A percentile compares a stretch with the other conserved stretches of the same genome.
Conservation (phyloP, 1,140 invertebrate species). For the Microplitis mediator region DNA sequence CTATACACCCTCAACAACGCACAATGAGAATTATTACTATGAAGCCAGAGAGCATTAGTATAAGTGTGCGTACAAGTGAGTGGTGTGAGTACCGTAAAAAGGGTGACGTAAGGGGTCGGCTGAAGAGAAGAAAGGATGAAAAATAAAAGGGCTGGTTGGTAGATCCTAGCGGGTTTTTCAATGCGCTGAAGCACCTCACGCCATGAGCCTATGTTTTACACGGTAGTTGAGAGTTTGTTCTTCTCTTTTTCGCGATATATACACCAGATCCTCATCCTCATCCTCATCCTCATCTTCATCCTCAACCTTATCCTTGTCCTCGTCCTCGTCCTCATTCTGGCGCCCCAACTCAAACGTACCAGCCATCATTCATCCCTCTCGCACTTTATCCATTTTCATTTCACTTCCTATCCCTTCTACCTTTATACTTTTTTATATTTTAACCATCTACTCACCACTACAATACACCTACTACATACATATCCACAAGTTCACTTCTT, state of each 20-base stretch:
- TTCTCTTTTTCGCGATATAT: slow-evolving; percentile 40
- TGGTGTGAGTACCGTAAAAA: neutral
- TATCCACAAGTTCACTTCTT: neutral
- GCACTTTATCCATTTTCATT: slow-evolving; percentile 15
- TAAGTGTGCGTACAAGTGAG: neutral
- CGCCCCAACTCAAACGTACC: slow-evolving; percentile 1
- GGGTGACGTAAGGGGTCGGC: slow-evolving; percentile 5
- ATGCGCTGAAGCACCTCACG: slow-evolving; percentile 39
- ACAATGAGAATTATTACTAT: slow-evolving; percentile 42
- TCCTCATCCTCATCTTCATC: no score
- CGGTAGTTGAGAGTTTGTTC: slow-evolving; percentile 47
- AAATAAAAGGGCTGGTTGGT: no score
- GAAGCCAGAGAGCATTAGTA: slow-evolving; percentile 15
- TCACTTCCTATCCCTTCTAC: slow-evolving; percentile 1
- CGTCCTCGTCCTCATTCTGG: slow-evolving; percentile 1
- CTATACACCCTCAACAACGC: slow-evolving; percentile 3
- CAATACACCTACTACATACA: neutral
- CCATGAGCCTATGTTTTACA: slow-evolving; percentile 51
- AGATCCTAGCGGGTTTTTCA: slow-evolving; percentile 37
- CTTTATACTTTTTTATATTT: slow-evolving; percentile 11
- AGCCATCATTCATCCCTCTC: slow-evolving; percentile 25
- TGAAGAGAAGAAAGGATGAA: slow-evolving; percentile 10
- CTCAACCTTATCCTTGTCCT: no score
- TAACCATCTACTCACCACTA: no score
- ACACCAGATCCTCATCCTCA: no score